phyloP scores from a whole-genome alignment of 2,113 vertebrate genomes.

The Cervus canadensis region DNA sequence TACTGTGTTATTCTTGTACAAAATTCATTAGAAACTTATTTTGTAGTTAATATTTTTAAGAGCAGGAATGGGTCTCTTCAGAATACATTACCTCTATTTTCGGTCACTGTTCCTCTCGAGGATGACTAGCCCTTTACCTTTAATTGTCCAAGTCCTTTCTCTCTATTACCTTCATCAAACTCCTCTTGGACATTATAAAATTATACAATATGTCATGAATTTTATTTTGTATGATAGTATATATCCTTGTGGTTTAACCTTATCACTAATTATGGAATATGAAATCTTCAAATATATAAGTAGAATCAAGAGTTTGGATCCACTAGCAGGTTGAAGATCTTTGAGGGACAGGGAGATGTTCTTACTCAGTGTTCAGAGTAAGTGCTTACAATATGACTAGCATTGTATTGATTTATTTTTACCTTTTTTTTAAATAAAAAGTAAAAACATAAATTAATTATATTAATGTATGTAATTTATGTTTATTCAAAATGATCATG shows the following conservation, averaged over 20 bases:
- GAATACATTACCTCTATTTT: not conserved
- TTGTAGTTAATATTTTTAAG: not conserved
- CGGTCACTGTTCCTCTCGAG: not conserved
- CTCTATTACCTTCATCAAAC: not conserved
- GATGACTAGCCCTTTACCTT: not conserved
- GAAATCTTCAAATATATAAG: not conserved
- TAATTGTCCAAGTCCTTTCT: not conserved
- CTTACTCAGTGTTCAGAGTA: not conserved
- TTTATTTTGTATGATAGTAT: not conserved
- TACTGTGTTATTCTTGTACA: not conserved
- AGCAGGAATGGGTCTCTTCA: not conserved
- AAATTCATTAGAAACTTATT: not conserved
- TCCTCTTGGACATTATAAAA: not conserved
- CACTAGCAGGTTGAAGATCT: not conserved
- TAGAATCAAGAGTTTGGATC: not conserved
- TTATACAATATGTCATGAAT: not conserved
- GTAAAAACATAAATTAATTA: not conserved
- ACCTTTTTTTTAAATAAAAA: not conserved
- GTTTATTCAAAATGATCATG: not conserved
- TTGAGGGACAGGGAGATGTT: accelerated
- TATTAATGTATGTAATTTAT: conserved; percentile 6
- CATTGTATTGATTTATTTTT: not conserved
- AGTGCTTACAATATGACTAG: not conserved
- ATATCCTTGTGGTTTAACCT: not conserved
- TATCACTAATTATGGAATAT: not conserved